Percentiles rank a stretch among this genome's conserved stretches.
phyloP scores from a whole-genome alignment of 2,113 vertebrate species.

The Pogona vitticeps region DNA sequence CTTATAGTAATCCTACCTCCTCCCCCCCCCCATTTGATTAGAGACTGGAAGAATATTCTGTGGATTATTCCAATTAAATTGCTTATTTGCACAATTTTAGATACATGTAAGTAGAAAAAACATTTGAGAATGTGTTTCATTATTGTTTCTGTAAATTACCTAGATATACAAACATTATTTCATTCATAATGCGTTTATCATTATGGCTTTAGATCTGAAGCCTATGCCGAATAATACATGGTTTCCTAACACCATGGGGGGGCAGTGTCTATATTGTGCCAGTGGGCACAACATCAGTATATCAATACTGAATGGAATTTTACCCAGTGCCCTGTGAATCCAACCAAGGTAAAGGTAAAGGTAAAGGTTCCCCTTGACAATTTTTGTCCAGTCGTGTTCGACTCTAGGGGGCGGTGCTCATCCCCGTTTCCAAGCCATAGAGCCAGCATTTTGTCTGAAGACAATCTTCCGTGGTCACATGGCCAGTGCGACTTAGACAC shows the following conservation, averaged over 20 bases:
- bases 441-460: too few relatives aligned
- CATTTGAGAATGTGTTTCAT: background rate
- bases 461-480: too few relatives aligned
- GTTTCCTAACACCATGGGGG: background rate
- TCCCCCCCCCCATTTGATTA: conserved; percentile 56
- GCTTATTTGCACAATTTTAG: conserved; percentile 29
- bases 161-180: conserved; percentile 2
- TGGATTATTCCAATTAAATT: conserved; percentile 43
- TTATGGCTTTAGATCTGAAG: conserved; percentile 10
- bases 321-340: background rate
- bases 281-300: background rate
- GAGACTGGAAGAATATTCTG: conserved; percentile 34
- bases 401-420: too few relatives aligned
- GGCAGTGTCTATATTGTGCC: background rate
- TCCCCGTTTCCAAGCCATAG: too few relatives aligned
- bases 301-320: background rate
- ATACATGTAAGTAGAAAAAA: conserved; percentile 7
- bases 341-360: too few relatives aligned
- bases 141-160: conserved; percentile 17
- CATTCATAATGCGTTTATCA: conserved; percentile 10
- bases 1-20: conserved; percentile 42
- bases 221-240: background rate
- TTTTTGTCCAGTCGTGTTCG: too few relatives aligned
- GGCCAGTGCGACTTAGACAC: too few relatives aligned
- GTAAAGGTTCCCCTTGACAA: too few relatives aligned